Evolutionary conservation across 2,113 vertebrate species (phyloP).

Genomic region (Clarias magur): DNA sequence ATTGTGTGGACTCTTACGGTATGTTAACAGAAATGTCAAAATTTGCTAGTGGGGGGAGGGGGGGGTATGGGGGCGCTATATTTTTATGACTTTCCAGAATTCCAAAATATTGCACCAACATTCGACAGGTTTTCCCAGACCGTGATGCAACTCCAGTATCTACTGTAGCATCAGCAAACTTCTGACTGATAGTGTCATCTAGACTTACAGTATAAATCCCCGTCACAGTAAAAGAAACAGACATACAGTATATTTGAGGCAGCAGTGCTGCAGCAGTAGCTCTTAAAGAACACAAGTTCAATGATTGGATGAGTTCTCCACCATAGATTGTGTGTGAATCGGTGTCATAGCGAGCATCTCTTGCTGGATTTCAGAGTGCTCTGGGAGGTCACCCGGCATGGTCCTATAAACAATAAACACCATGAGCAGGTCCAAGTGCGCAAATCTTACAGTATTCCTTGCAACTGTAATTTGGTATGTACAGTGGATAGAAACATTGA

Average conservation of each 20-base stretch:
- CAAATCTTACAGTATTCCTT: background rate
- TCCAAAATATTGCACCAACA: background rate
- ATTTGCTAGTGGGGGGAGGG: background rate
- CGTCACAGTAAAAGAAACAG: constrained; percentile 46
- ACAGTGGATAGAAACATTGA: background rate
- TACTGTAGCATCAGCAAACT: background rate
- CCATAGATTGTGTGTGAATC: constrained; percentile 46
- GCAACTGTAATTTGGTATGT: background rate
- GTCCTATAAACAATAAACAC: constrained; percentile 35
- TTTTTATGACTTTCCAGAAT: background rate
- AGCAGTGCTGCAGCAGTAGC: background rate
- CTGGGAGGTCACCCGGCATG: constrained; percentile 45
- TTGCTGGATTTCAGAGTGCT: constrained; percentile 53
- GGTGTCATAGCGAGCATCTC: constrained; percentile 58
- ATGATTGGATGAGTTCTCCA: constrained; percentile 57
- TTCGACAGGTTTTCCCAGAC: background rate
- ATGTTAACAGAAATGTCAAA: background rate
- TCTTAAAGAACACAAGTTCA: constrained; percentile 55
- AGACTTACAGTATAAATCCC: constrained; percentile 36
- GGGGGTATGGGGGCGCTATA: too few relatives aligned
- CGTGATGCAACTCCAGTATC: background rate
- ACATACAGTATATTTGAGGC: constrained; percentile 24
- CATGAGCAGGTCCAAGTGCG: background rate
- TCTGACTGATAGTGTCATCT: background rate
- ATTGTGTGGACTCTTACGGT: background rate